These are phyloP conservation scores for Epiperipatus broadwayi DNA, from an alignment of 2,888 invertebrate species.

Conservation along the genomic window DNA sequence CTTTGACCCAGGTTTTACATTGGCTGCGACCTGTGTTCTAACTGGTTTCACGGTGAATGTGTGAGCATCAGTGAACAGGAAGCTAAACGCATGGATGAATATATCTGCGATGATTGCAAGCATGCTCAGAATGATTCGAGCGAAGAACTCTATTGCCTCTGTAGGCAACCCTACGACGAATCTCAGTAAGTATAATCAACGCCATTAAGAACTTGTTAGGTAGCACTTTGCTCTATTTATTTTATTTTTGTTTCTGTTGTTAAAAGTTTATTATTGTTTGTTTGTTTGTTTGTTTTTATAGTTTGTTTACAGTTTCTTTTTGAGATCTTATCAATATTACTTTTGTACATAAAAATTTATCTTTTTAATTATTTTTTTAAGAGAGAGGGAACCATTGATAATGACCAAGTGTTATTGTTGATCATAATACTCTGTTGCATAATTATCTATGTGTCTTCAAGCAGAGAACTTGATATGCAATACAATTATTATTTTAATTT, in stretches of 20 bases:
- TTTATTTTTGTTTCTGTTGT: too few relatives aligned
- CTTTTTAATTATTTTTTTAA: slow-evolving; percentile 8
- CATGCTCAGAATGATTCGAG: slow-evolving; percentile 54
- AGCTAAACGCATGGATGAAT: slow-evolving; percentile 72
- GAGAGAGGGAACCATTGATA: too few relatives aligned
- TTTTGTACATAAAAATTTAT: background rate
- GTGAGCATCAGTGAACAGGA: slow-evolving; percentile 79
- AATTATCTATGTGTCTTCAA: too few relatives aligned
- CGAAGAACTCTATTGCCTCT: slow-evolving; percentile 81
- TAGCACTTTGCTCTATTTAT: too few relatives aligned
- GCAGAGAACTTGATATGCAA: too few relatives aligned
- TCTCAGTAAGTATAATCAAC: slow-evolving; percentile 67
- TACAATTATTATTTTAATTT: too few relatives aligned
- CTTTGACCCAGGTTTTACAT: slow-evolving; percentile 59
- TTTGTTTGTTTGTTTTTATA: too few relatives aligned
- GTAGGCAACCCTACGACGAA: slow-evolving; percentile 88
- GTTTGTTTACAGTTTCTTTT: too few relatives aligned
- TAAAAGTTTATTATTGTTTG: too few relatives aligned
- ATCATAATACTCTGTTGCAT: too few relatives aligned
- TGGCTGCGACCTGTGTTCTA: slow-evolving; percentile 88
- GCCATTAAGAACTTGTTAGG: too few relatives aligned
- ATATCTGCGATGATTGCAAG: slow-evolving; percentile 53
- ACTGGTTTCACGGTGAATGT: slow-evolving; percentile 97
- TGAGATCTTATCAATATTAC: slow-evolving; percentile 1
- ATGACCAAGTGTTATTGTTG: too few relatives aligned